These are phyloP conservation scores for Spea multiplicata DNA, from an alignment of 2,113 vertebrate genomes.

Conservation along the genomic window DNA sequence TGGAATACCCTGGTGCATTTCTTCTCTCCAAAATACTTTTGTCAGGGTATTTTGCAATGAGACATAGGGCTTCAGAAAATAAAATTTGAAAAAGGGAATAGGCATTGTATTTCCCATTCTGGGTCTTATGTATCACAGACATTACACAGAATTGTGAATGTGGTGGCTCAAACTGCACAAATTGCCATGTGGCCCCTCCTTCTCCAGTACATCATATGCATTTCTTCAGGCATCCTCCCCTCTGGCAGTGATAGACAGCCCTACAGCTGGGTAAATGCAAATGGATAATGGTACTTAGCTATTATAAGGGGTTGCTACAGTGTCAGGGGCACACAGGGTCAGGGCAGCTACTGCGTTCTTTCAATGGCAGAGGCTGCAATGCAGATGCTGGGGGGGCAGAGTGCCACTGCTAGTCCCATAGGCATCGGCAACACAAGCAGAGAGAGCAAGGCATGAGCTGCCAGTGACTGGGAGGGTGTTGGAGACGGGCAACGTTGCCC, in stretches of 20 bases:
- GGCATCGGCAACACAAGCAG: conserved; percentile 9
- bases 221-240: neutral
- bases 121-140: neutral
- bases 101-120: neutral
- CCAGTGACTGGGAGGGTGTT: conserved; percentile 14
- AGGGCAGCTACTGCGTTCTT: neutral
- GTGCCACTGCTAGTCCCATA: neutral
- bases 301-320: neutral
- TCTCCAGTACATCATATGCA: neutral
- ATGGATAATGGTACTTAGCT: neutral
- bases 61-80: too few species aligned
- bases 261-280: neutral
- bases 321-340: neutral
- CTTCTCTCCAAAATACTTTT: too few species aligned
- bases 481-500: conserved; percentile 22
- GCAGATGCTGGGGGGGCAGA: conserved; percentile 14
- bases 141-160: conserved; percentile 10
- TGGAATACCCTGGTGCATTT: too few species aligned
- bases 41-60: too few species aligned
- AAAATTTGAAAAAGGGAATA: too few species aligned
- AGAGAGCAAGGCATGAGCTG: conserved; percentile 13
- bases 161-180: conserved; percentile 2
- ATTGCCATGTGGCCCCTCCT: conserved; percentile 11
- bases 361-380: neutral
- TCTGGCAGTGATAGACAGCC: neutral